Evolutionary conservation across 2,113 vertebrate species (phyloP).

Genomic region (Pseudorasbora parva): DNA sequence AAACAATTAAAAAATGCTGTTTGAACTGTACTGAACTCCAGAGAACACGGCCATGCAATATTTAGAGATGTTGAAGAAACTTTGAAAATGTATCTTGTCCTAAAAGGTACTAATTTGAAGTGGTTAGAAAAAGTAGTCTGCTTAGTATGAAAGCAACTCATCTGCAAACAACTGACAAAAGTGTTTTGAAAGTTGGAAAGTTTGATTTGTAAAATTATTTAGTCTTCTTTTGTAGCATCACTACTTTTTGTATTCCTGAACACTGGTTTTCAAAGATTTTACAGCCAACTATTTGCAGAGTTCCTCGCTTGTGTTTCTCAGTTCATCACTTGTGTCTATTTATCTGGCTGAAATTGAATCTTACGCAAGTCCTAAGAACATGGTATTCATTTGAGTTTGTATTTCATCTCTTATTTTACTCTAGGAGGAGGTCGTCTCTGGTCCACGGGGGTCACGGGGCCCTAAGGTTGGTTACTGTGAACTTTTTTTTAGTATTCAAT

Average conservation of each 20-base stretch:
- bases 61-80: slow-evolving; percentile 22
- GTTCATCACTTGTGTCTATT: background rate
- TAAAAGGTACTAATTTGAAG: background rate
- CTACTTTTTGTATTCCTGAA: background rate
- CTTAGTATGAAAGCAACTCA: too few relatives aligned
- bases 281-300: background rate
- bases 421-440: slow-evolving; percentile 80
- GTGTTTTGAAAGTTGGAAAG: too few relatives aligned
- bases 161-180: too few relatives aligned
- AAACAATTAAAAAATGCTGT: slow-evolving; percentile 55
- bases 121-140: background rate
- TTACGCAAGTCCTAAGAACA: background rate
- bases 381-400: background rate
- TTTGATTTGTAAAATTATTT: too few relatives aligned
- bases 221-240: background rate
- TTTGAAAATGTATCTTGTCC: background rate
- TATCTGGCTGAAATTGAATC: background rate
- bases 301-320: background rate
- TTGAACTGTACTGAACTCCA: slow-evolving; percentile 53
- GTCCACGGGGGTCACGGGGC: slow-evolving; percentile 85
- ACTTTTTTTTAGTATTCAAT: background rate
- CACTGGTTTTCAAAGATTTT: background rate
- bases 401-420: slow-evolving; percentile 58
- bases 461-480: slow-evolving; percentile 84
- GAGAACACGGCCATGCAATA: slow-evolving; percentile 34